Conservation (phyloP, 2,113 vertebrate species). For the Echinops telfairi region DNA sequence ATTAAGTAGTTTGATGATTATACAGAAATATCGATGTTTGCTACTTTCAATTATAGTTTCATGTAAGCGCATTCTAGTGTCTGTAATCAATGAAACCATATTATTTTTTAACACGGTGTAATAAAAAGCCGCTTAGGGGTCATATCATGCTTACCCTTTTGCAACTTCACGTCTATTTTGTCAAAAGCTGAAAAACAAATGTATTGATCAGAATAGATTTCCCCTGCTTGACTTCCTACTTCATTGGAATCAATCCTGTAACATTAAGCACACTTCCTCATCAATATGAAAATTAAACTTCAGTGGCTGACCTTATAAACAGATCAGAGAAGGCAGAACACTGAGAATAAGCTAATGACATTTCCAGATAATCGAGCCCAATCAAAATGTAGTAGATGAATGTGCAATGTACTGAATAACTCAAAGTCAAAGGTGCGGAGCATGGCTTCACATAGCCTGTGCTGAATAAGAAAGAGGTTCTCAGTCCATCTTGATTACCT, state of each 20-base stretch:
- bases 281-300: constrained; percentile 76
- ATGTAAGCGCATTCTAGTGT: constrained; percentile 47
- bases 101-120: constrained; percentile 26
- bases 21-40: constrained; percentile 36
- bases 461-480: background rate
- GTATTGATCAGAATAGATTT: constrained; percentile 62
- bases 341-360: constrained; percentile 20
- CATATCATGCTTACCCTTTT: constrained; percentile 32
- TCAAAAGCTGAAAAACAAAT: constrained; percentile 71
- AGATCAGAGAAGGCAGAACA: constrained; percentile 55
- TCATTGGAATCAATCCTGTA: constrained; percentile 58
- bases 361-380: constrained; percentile 72
- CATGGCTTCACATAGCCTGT: background rate
- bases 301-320: constrained; percentile 70
- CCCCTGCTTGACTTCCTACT: constrained; percentile 59
- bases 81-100: constrained; percentile 35
- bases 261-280: constrained; percentile 61
- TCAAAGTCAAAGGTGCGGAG: constrained; percentile 41
- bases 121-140: constrained; percentile 35
- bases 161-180: constrained; percentile 13
- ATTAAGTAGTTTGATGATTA: background rate
- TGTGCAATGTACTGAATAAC: constrained; percentile 60
- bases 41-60: constrained; percentile 46
- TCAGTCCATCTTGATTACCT: background rate
- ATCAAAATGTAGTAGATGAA: constrained; percentile 66